phyloP scores from a whole-genome alignment of 2,888 invertebrate species.

The Anodontia alba region DNA sequence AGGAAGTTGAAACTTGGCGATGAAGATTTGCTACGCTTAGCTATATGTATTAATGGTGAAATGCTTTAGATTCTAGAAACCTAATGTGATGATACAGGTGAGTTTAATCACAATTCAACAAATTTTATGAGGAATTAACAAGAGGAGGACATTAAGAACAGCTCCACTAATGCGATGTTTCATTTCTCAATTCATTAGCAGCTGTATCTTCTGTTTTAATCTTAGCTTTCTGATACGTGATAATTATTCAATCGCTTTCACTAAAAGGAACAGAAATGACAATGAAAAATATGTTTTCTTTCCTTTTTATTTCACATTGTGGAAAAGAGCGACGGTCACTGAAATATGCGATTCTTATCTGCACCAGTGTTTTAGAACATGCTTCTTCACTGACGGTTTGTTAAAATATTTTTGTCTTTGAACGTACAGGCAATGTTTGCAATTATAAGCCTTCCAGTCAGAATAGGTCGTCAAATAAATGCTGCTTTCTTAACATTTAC shows the following conservation, averaged over 20 bases:
- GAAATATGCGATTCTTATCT: no score
- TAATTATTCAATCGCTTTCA: constrained; percentile 4
- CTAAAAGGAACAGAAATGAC: neutral
- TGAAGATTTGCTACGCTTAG: constrained; percentile 4
- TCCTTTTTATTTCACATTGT: neutral
- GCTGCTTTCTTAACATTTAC: no score
- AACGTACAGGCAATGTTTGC: no score
- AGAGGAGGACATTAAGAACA: neutral
- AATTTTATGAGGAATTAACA: constrained; percentile 1
- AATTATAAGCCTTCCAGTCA: no score
- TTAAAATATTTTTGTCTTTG: no score
- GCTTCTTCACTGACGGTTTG: no score
- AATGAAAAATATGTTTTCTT: neutral
- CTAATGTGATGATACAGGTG: constrained; percentile 3
- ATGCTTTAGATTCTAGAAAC: neutral
- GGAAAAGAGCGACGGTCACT: no score
- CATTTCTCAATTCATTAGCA: constrained; percentile 5
- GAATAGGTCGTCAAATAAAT: no score
- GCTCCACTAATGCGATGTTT: neutral
- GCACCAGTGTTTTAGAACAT: no score
- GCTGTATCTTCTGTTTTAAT: neutral
- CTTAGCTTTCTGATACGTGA: neutral
- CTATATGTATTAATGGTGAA: neutral
- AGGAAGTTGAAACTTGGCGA: neutral
- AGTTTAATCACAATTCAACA: constrained; percentile 1